Evolutionary conservation across 2,888 invertebrate genomes (phyloP).

Genomic region (Archips xylosteana): DNA sequence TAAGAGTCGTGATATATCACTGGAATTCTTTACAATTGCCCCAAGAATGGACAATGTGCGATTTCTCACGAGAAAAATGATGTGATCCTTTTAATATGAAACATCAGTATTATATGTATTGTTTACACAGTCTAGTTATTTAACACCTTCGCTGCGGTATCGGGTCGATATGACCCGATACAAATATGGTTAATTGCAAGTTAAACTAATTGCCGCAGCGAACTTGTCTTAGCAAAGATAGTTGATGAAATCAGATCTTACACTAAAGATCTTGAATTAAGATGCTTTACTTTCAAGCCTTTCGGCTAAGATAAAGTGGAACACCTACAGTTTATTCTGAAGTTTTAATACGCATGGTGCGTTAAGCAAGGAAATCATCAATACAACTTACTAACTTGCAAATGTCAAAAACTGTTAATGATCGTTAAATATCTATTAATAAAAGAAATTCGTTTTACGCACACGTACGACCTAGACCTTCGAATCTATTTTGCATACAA

Average conservation of each 20-base stretch:
- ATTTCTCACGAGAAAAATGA: slow-evolving; percentile 4
- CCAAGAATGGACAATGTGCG: slow-evolving; percentile 6
- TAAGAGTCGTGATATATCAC: slow-evolving; percentile 5
- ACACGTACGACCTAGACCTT: slow-evolving; percentile 59
- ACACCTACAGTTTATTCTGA: neutral
- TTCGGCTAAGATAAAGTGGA: neutral
- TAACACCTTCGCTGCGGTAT: too few relatives aligned
- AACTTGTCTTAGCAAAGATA: neutral
- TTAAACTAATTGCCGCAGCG: too few relatives aligned
- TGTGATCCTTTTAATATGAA: neutral
- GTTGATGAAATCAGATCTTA: neutral
- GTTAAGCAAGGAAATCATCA: neutral
- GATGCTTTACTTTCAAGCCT: neutral
- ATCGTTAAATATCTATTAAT: neutral
- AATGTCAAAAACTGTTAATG: neutral
- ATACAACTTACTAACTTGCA: neutral
- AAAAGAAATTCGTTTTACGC: slow-evolving; percentile 1
- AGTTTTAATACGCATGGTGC: neutral
- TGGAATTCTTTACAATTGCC: slow-evolving; percentile 4
- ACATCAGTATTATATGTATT: neutral
- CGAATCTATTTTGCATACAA: slow-evolving; percentile 43
- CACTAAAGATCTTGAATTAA: neutral
- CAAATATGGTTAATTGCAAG: too few relatives aligned
- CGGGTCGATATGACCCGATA: too few relatives aligned
- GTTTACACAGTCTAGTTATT: neutral